Percentiles rank a stretch among this genome's conserved stretches.
Evolutionary conservation across 2,888 invertebrate species (phyloP).

Genomic region (Sphaerophoria taeniata): DNA sequence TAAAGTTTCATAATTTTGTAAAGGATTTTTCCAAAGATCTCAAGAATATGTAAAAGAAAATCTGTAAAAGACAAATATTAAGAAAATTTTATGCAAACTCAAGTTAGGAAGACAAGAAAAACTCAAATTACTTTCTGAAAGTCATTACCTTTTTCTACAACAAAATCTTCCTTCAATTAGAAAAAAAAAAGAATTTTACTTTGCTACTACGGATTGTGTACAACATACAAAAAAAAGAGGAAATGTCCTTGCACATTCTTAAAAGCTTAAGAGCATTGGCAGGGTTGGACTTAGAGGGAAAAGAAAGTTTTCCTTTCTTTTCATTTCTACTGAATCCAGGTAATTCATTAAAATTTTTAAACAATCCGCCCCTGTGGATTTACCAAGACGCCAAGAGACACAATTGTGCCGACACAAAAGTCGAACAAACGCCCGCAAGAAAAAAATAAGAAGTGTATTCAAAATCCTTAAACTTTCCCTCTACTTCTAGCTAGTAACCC

Average conservation of each 20-base stretch:
- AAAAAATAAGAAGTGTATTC: slow-evolving; percentile 3
- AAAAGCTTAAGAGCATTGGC: neutral
- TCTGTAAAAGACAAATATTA: too few species aligned
- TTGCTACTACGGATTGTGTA: neutral
- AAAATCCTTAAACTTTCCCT: slow-evolving; percentile 41
- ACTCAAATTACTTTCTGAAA: slow-evolving; percentile 39
- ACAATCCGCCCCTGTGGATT: neutral
- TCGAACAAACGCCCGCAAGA: slow-evolving; percentile 8
- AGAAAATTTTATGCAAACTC: too few species aligned
- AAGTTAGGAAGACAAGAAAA: neutral
- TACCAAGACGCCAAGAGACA: neutral
- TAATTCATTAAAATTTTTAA: neutral
- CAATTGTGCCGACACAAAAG: slow-evolving; percentile 29
- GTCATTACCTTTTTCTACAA: slow-evolving; percentile 52
- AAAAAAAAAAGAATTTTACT: slow-evolving; percentile 7
- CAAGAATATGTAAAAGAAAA: too few species aligned
- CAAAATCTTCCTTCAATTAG: slow-evolving; percentile 10
- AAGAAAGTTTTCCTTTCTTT: too few species aligned
- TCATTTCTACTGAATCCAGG: neutral
- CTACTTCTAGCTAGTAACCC: neutral
- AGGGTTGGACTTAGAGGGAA: neutral
- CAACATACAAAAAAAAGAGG: neutral
- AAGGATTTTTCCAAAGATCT: too few species aligned
- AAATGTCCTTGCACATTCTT: slow-evolving; percentile 26
- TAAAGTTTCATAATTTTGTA: too few species aligned